phyloP scores from a whole-genome alignment of 2,888 invertebrate genomes.

The Andrena flavipes region DNA sequence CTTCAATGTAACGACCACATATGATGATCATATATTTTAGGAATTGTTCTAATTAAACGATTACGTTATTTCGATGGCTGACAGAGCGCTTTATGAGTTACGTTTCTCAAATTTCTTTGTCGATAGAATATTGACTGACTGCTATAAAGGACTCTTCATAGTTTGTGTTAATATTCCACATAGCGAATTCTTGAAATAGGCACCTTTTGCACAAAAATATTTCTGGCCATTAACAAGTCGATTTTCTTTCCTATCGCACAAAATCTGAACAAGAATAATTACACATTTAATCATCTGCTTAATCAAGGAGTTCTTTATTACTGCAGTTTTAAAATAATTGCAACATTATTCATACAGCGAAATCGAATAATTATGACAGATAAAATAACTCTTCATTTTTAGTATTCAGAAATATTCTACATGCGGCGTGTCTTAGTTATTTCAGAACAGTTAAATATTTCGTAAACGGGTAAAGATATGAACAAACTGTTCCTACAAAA shows the following conservation, averaged over 20 bases:
- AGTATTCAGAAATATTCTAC: not conserved
- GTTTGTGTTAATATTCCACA: conserved; percentile 71
- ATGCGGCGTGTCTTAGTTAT: too few relatives aligned
- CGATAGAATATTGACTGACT: conserved; percentile 77
- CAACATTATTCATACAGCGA: not conserved
- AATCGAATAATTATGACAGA: not conserved
- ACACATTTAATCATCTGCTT: conserved; percentile 15
- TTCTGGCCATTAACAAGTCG: conserved; percentile 5
- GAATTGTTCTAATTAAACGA: conserved; percentile 17
- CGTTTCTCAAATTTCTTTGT: conserved; percentile 48
- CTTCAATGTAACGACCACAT: conserved; percentile 19
- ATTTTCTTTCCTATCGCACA: conserved; percentile 32
- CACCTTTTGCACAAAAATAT: conserved; percentile 15
- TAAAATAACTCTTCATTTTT: not conserved
- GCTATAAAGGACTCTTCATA: conserved; percentile 80
- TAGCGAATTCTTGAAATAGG: conserved; percentile 57
- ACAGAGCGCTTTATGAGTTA: conserved; percentile 54
- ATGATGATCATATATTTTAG: conserved; percentile 13
- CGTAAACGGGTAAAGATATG: too few relatives aligned
- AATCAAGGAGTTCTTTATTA: not conserved
- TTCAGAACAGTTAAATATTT: too few relatives aligned
- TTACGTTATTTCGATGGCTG: conserved; percentile 47
- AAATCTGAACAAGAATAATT: conserved; percentile 52
- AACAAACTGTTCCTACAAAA: too few relatives aligned
- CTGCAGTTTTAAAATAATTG: not conserved